Conservation (phyloP, 2,113 vertebrate species). For the Terrapene triunguis region DNA sequence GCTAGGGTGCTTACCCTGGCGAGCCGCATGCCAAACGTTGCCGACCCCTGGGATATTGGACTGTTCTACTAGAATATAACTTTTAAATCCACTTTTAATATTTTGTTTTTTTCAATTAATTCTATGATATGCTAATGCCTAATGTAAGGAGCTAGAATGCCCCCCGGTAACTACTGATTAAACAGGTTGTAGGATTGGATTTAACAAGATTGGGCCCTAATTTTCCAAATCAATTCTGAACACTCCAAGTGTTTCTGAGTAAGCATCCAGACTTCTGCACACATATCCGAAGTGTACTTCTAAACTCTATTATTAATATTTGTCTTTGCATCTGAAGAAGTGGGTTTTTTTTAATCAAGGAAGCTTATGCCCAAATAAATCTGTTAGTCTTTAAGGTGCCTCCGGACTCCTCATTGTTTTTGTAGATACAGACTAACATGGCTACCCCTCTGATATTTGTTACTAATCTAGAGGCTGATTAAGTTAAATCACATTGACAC, state of each 20-base stretch:
- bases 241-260: not conserved
- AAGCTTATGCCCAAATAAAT: too few relatives aligned
- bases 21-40: too few relatives aligned
- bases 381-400: too few relatives aligned
- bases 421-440: too few relatives aligned
- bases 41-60: not conserved
- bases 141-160: not conserved
- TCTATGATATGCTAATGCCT: not conserved
- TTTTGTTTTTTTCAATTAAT: not conserved
- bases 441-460: not conserved
- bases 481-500: not conserved
- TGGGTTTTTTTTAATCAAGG: rapidly evolving
- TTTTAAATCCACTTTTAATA: not conserved
- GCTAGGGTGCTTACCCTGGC: too few relatives aligned
- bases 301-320: not conserved
- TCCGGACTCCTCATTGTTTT: too few relatives aligned
- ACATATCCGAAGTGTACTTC: not conserved
- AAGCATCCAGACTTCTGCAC: not conserved
- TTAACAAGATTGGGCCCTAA: not conserved
- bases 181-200: not conserved
- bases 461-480: slow-evolving; percentile 13
- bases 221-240: not conserved
- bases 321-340: not conserved
- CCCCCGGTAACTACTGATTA: not conserved
- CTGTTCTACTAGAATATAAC: not conserved